These are phyloP conservation scores for Heliconius ethilla DNA, from an alignment of 2,888 invertebrate genomes.

Conservation along the genomic window DNA sequence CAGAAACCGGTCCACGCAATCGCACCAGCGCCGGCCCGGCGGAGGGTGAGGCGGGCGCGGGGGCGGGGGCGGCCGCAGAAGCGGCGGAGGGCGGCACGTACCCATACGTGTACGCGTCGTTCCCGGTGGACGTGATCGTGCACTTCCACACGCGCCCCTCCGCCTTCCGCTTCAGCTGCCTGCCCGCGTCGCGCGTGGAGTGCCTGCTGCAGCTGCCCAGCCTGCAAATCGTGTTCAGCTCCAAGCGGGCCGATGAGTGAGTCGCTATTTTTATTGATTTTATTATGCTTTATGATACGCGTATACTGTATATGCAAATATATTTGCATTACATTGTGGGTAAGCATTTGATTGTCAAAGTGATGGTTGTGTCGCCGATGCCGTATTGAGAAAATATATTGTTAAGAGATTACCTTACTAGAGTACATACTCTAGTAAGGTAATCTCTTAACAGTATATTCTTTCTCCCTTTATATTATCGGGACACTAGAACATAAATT, in stretches of 20 bases:
- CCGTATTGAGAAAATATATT: too few species aligned
- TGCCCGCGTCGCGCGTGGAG: conserved; percentile 97
- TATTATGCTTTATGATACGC: too few species aligned
- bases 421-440: too few species aligned
- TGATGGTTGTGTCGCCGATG: too few species aligned
- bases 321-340: too few species aligned
- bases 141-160: conserved; percentile 99
- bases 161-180: conserved; percentile 96
- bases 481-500: too few species aligned
- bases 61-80: conserved; percentile 67
- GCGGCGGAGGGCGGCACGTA: conserved; percentile 63
- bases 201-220: conserved; percentile 97
- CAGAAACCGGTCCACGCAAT: conserved; percentile 46
- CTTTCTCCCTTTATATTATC: too few species aligned
- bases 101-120: conserved; percentile 94
- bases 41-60: conserved; percentile 35
- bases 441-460: too few species aligned
- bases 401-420: too few species aligned
- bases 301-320: too few species aligned
- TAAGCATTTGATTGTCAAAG: too few species aligned
- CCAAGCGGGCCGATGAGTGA: conserved; percentile 91
- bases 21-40: conserved; percentile 16
- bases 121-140: conserved; percentile 99
- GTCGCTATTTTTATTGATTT: conserved; percentile 48
- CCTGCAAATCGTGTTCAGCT: conserved; percentile 98